These are phyloP conservation scores for Scytalopus superciliaris DNA, from an alignment of 2,113 vertebrate species.

Conservation along the genomic window DNA sequence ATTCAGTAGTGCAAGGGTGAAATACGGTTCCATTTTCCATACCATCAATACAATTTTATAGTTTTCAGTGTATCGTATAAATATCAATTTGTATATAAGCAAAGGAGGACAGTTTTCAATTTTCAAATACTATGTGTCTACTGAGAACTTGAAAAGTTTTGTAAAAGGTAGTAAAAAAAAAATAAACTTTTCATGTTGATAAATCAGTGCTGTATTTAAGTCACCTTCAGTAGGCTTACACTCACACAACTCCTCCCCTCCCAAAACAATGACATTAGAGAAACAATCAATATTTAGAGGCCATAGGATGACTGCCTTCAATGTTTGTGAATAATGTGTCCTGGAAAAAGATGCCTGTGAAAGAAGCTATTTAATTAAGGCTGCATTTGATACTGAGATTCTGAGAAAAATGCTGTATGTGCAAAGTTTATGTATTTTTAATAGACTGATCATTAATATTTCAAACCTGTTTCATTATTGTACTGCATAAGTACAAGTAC, in stretches of 20 bases:
- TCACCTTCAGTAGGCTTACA: neutral
- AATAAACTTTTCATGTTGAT: neutral
- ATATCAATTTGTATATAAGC: neutral
- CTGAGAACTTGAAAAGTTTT: neutral
- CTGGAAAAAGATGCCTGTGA: neutral
- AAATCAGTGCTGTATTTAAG: neutral
- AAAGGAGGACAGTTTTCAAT: neutral
- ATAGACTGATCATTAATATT: conserved; percentile 12
- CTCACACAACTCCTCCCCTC: neutral
- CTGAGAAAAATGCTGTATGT: neutral
- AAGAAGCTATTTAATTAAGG: neutral
- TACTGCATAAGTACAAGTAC: neutral
- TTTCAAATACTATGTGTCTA: neutral
- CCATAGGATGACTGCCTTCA: neutral
- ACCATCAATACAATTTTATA: neutral
- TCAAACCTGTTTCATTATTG: neutral
- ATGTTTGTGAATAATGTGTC: neutral
- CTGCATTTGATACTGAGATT: neutral
- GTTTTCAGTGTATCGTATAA: neutral
- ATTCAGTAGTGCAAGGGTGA: neutral
- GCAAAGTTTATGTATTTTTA: neutral
- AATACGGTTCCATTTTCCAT: neutral
- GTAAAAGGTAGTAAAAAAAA: neutral
- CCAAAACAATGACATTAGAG: neutral
- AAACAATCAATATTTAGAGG: neutral